Conservation (phyloP, 2,113 vertebrate species). For the Sylvia atricapilla region DNA sequence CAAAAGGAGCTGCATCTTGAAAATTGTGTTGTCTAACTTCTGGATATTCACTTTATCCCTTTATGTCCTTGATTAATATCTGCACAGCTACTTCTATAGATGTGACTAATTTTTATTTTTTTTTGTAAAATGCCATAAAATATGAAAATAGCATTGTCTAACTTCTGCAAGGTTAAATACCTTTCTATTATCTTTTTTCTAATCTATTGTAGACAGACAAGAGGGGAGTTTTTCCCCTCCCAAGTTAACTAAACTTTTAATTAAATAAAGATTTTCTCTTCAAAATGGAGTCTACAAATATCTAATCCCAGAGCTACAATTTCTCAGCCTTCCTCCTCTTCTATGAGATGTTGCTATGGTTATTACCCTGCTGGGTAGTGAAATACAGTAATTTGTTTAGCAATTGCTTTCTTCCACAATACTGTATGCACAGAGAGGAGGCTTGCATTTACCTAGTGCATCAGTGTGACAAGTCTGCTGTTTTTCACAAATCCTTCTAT, state of each 20-base stretch:
- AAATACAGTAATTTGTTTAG: slow-evolving; percentile 48
- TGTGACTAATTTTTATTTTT: background rate
- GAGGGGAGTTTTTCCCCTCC: background rate
- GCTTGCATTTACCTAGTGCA: background rate
- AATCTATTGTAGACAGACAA: background rate
- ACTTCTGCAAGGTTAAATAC: background rate
- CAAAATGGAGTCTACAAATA: slow-evolving; percentile 31
- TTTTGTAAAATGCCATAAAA: background rate
- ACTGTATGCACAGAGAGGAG: background rate
- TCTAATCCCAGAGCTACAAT: slow-evolving; percentile 33
- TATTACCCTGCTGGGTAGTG: slow-evolving; percentile 54
- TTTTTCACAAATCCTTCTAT: slow-evolving; percentile 1
- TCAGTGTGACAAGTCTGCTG: background rate
- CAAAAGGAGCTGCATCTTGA: background rate
- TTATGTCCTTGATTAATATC: background rate
- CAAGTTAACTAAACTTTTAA: slow-evolving; percentile 55
- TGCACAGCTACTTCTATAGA: background rate
- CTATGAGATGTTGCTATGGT: slow-evolving; percentile 47
- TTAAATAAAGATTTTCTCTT: slow-evolving; percentile 38
- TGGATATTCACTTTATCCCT: background rate
- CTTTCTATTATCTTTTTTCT: slow-evolving; percentile 1
- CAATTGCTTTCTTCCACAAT: slow-evolving; percentile 11
- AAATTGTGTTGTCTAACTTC: background rate
- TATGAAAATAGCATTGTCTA: background rate
- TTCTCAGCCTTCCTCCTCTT: slow-evolving; percentile 14